These are phyloP conservation scores for Halcyon badia DNA, from an alignment of 2,797 vertebrate species.

Conservation along the genomic window DNA sequence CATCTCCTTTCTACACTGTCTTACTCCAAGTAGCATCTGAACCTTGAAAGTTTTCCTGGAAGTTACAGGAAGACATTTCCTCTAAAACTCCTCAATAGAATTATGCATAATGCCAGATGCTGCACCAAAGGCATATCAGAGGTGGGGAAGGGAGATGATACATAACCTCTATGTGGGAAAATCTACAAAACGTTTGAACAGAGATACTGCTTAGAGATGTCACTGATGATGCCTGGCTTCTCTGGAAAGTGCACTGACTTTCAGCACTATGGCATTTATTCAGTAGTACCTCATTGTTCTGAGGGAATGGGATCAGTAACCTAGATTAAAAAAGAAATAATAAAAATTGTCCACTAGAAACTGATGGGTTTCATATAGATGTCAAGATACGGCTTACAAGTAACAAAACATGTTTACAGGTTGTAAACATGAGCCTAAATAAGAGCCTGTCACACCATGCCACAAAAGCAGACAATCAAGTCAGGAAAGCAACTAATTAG, in stretches of 20 bases:
- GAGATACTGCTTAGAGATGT: neutral
- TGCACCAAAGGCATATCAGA: neutral
- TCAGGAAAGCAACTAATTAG: neutral
- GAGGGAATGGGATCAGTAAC: neutral
- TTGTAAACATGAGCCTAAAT: neutral
- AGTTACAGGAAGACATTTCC: neutral
- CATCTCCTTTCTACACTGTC: neutral
- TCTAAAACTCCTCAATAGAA: neutral
- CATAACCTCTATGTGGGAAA: neutral
- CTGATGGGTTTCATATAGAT: neutral
- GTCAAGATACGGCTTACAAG: neutral
- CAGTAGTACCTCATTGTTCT: neutral
- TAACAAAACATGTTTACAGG: neutral
- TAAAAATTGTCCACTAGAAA: neutral
- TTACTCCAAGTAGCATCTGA: neutral
- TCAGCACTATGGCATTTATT: neutral
- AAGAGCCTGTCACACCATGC: neutral
- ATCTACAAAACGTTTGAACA: neutral
- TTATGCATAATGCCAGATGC: accelerated
- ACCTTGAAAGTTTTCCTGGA: neutral
- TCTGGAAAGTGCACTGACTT: neutral
- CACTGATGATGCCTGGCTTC: neutral
- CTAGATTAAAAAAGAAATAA: neutral
- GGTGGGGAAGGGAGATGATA: neutral
- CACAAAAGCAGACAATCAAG: neutral